phyloP scores from a whole-genome alignment of 2,888 invertebrate genomes.

The Leucozona laternaria region DNA sequence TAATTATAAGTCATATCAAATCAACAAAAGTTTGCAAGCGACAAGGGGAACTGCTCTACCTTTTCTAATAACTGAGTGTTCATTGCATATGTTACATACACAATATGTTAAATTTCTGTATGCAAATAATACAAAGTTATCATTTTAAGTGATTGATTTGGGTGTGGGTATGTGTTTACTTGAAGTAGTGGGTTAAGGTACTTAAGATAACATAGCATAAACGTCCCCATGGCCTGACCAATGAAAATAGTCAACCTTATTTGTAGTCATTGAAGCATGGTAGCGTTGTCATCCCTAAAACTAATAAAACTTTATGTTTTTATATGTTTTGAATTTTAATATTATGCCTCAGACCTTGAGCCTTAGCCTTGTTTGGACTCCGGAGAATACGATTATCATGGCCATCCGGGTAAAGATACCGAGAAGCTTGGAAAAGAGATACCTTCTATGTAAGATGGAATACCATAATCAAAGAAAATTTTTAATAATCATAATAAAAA shows the following conservation, averaged over 20 bases:
- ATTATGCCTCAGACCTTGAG: slow-evolving; percentile 40
- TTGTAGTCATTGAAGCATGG: slow-evolving; percentile 73
- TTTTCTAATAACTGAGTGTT: neutral
- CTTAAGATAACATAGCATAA: neutral
- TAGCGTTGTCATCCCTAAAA: slow-evolving; percentile 65
- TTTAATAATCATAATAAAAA: slow-evolving; percentile 75
- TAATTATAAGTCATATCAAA: no score
- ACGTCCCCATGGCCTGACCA: neutral
- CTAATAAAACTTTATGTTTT: slow-evolving; percentile 75
- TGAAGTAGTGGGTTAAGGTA: neutral
- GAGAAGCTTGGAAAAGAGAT: slow-evolving; percentile 38
- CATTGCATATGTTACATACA: neutral
- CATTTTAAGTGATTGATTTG: neutral
- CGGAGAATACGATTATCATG: slow-evolving; percentile 52
- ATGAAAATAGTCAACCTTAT: slow-evolving; percentile 60
- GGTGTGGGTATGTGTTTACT: neutral
- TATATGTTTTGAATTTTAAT: slow-evolving; percentile 75
- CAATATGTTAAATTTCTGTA: neutral
- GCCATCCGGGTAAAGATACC: slow-evolving; percentile 52
- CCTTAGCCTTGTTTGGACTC: slow-evolving; percentile 36
- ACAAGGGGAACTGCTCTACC: no score
- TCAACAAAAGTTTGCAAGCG: no score
- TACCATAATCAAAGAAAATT: slow-evolving; percentile 75
- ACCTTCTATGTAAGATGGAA: slow-evolving; percentile 67
- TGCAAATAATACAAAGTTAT: neutral